Percentiles rank a stretch among this genome's conserved stretches.
Conservation (phyloP, 2,797 vertebrate genomes). For the Discoglossus pictus region DNA sequence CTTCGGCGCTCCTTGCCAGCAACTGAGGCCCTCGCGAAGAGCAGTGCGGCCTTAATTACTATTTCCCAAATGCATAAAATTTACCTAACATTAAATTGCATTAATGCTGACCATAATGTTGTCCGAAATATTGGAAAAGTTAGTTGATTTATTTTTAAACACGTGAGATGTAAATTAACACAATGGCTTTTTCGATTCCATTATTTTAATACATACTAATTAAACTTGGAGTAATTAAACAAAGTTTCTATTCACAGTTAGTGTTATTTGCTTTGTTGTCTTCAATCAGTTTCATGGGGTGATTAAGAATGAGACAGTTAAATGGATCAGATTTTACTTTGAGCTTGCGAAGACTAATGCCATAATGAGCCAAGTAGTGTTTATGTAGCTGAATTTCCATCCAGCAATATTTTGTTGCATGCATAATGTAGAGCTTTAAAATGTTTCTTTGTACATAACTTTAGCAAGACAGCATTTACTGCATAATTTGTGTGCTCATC, state of each 20-base stretch:
- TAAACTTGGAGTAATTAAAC: constrained; percentile 51
- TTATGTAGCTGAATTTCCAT: constrained; percentile 50
- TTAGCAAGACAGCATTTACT: constrained; percentile 51
- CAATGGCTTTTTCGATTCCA: constrained; percentile 38
- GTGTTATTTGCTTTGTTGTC: constrained; percentile 50
- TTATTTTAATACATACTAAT: constrained; percentile 49
- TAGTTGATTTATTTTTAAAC: constrained; percentile 26
- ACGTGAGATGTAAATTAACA: constrained; percentile 41
- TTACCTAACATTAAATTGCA: constrained; percentile 6
- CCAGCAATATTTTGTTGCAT: constrained; percentile 50
- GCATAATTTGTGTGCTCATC: constrained; percentile 47
- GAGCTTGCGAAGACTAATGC: constrained; percentile 49
- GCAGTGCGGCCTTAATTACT: too few species aligned
- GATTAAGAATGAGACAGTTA: constrained; percentile 52
- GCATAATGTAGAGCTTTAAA: constrained; percentile 53
- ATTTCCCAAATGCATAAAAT: constrained; percentile 38
- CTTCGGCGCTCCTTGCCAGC: too few species aligned
- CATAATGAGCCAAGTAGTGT: constrained; percentile 52
- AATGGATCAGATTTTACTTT: constrained; percentile 52
- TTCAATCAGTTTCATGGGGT: constrained; percentile 53
- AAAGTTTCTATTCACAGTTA: constrained; percentile 50
- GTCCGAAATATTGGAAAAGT: constrained; percentile 27
- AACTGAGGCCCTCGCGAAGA: too few species aligned
- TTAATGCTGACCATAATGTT: background rate
- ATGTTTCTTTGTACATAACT: constrained; percentile 51